Evolutionary conservation across 2,797 vertebrate species (phyloP), one percentile per base, ranked within the genome.

Genomic region (Spizella passerina): DNA sequence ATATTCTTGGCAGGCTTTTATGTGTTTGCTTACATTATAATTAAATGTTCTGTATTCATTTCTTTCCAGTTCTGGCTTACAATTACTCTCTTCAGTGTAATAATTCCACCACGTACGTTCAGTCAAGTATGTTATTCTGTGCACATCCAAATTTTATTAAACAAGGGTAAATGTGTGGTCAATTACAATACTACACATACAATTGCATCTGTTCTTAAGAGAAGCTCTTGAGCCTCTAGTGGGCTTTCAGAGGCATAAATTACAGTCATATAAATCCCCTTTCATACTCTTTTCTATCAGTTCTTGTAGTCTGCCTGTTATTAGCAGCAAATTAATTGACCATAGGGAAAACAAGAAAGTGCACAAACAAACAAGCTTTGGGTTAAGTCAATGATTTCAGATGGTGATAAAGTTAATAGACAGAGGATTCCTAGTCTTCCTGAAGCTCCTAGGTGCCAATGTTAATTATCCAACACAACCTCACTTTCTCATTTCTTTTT

Each of bases 11-110:
- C 84, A 97, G 88, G 29, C 17, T 86, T 92, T 94, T 87, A 88
- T 94, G 63, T 94, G 73, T 94, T 96, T 94, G 57, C 78, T 94
- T 95, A 90, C 61, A 86, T 64, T 61, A 76, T 96, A 97, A 96
- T 94, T 95, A 94, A 96, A 93, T 86, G 26, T 26, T 92, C 83
- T 93, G 38, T 90, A 89, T 94, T 95, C 90, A 93, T 94, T 81
- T 64, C 82, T 96, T 96, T 82, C 65, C 75, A 85, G 46, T 61
- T 83, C 59, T 89, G 80, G 83, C 88, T 95, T 96, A 64, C 39
- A 69, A 96, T 96, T 93, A 69, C 59, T 95, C 64, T 95, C 84
- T 91, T 81, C 83, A 52, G 30, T 95, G 64, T 91, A 94, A 94
- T 97, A 96, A 94, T 70, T 96, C 73, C 72, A 49, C 55, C 8